Evolutionary conservation across 1,140 invertebrate genomes (phyloP).

Genomic region (Ctenoplectra terminalis): DNA sequence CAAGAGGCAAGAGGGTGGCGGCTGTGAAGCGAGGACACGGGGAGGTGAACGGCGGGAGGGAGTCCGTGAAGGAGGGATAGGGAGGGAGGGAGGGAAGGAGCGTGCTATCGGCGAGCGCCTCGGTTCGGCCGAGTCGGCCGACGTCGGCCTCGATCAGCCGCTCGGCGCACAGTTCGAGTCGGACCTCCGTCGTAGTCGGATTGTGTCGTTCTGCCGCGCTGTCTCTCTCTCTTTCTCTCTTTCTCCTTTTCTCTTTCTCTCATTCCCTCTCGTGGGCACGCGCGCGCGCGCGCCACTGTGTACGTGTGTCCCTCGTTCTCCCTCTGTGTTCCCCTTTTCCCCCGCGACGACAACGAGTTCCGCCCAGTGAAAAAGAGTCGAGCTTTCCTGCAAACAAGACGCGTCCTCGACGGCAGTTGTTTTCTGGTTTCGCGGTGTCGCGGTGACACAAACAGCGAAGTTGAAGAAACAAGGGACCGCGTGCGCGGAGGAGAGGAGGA

Average conservation of each 20-base stretch:
- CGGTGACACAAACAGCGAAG: constrained; percentile 45
- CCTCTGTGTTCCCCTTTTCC: constrained; percentile 24
- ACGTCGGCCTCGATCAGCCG: constrained; percentile 71
- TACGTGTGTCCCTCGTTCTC: constrained; percentile 46
- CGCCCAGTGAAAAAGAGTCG: constrained; percentile 58
- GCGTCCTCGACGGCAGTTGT: constrained; percentile 51
- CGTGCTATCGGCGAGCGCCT: constrained; percentile 61
- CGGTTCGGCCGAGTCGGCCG: constrained; percentile 54
- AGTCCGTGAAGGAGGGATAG: not conserved
- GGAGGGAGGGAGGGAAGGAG: constrained; percentile 31
- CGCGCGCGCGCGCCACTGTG: constrained; percentile 45
- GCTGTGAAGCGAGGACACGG: not conserved
- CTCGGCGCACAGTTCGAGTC: constrained; percentile 76
- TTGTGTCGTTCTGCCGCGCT: constrained; percentile 62
- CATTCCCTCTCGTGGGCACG: constrained; percentile 46
- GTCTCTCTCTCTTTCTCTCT: constrained; percentile 64
- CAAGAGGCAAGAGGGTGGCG: constrained; percentile 42
- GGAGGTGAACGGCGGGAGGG: not conserved
- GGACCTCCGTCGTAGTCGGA: constrained; percentile 73
- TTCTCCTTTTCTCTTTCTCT: constrained; percentile 48
- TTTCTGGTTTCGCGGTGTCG: constrained; percentile 51
- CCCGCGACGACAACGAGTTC: constrained; percentile 57
- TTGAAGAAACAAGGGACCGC: constrained; percentile 29
- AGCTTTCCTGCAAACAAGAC: constrained; percentile 56
- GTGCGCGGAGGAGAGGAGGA: constrained; percentile 24